Percentiles rank a stretch among this genome's conserved stretches.
These are phyloP conservation scores for Merodon equestris DNA, from an alignment of 2,888 invertebrate genomes.

Conservation along the genomic window DNA sequence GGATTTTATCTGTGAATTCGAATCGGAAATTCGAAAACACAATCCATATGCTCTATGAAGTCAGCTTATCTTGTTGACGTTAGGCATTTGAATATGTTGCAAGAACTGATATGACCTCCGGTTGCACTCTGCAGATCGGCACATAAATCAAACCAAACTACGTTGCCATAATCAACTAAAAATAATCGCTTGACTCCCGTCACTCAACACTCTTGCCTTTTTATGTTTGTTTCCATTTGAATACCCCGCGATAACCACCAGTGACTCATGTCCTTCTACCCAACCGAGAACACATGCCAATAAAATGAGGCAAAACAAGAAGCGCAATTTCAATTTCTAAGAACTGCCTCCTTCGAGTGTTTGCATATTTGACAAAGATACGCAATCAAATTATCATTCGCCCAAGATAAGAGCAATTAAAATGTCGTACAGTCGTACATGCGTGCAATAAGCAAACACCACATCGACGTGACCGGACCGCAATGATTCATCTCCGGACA, in stretches of 20 bases:
- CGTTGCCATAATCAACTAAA: background rate
- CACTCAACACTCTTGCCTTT: conserved; percentile 14
- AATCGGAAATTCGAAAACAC: too few species aligned
- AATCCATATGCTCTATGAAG: too few species aligned
- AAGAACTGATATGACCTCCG: too few species aligned
- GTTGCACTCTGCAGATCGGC: too few species aligned
- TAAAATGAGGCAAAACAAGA: conserved; percentile 28
- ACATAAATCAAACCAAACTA: too few species aligned
- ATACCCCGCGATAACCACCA: conserved; percentile 16
- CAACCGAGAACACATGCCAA: conserved; percentile 23
- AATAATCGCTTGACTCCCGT: conserved; percentile 8
- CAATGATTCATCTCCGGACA: conserved; percentile 46
- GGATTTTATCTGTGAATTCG: too few species aligned
- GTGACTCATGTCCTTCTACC: conserved; percentile 25
- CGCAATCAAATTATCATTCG: conserved; percentile 2
- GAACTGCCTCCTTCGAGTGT: too few species aligned
- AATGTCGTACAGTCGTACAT: too few species aligned
- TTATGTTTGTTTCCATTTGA: conserved; percentile 4
- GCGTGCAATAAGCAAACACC: conserved; percentile 1
- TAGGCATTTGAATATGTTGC: too few species aligned
- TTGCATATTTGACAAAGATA: too few species aligned
- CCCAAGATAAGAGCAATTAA: background rate
- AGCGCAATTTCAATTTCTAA: too few species aligned
- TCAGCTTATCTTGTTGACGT: too few species aligned
- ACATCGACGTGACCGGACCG: conserved; percentile 7